These are phyloP conservation scores for Stegodyphus mimosarum DNA, from an alignment of 1,140 invertebrate species.

Conservation along the genomic window DNA sequence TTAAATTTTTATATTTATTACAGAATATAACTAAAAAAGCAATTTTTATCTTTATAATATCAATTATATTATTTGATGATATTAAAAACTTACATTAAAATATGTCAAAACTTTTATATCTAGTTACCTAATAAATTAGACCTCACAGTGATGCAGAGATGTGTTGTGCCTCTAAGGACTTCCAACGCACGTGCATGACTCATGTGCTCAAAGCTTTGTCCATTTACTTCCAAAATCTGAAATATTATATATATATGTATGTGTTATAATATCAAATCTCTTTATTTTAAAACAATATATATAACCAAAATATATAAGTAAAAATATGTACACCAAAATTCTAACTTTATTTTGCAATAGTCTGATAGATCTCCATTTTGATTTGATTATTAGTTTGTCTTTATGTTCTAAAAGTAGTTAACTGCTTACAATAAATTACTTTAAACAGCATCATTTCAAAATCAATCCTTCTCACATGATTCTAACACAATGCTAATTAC, in stretches of 20 bases:
- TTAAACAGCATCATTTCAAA: no score
- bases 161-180: slow-evolving; percentile 91
- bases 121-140: slow-evolving; percentile 76
- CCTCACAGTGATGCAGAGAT: slow-evolving; percentile 95
- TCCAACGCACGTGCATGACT: slow-evolving; percentile 90
- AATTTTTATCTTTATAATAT: neutral
- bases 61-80: neutral
- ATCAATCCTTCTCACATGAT: no score
- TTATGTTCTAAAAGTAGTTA: no score
- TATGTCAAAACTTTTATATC: neutral
- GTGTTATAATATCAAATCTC: neutral
- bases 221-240: slow-evolving; percentile 96
- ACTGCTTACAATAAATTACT: no score
- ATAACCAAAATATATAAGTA: no score
- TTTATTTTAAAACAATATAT: no score
- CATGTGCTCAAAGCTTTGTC: slow-evolving; percentile 93
- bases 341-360: no score
- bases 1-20: neutral
- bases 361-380: no score
- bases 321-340: no score
- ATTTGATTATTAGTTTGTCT: no score
- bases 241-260: slow-evolving; percentile 23
- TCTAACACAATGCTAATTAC: no score
- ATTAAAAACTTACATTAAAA: neutral
- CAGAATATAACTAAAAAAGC: neutral